phyloP scores from a whole-genome alignment of 2,797 vertebrate species.

The Lepilemur ruficaudatus region DNA sequence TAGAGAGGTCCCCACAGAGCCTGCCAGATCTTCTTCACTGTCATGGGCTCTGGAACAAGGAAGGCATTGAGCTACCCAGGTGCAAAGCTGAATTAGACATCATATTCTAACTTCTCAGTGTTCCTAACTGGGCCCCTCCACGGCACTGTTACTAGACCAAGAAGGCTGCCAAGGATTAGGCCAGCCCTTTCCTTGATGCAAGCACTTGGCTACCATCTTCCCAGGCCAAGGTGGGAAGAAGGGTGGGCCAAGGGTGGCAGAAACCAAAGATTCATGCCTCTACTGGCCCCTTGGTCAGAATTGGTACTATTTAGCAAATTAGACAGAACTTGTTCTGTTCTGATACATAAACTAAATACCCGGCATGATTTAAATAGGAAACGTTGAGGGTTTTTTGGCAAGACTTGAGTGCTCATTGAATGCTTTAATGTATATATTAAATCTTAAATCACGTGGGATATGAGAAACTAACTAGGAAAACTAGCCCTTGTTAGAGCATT shows the following conservation, averaged over 20 bases:
- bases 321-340: not conserved
- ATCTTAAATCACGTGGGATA: slow-evolving; percentile 1
- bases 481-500: not conserved
- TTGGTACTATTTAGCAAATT: not conserved
- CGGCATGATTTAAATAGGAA: not conserved
- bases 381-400: not conserved
- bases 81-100: not conserved
- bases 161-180: not conserved
- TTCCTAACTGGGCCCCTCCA: not conserved
- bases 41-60: not conserved
- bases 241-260: not conserved
- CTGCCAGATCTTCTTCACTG: not conserved
- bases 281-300: not conserved
- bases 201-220: not conserved
- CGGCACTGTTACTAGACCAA: not conserved
- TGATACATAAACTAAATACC: not conserved
- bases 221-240: not conserved
- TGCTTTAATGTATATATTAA: not conserved
- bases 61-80: not conserved
- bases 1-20: not conserved
- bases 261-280: not conserved
- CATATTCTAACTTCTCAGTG: not conserved
- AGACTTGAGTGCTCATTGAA: not conserved
- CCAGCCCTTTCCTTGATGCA: not conserved
- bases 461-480: not conserved